Conservation (phyloP, 2,888 invertebrate species). For the Eulithis testata region DNA sequence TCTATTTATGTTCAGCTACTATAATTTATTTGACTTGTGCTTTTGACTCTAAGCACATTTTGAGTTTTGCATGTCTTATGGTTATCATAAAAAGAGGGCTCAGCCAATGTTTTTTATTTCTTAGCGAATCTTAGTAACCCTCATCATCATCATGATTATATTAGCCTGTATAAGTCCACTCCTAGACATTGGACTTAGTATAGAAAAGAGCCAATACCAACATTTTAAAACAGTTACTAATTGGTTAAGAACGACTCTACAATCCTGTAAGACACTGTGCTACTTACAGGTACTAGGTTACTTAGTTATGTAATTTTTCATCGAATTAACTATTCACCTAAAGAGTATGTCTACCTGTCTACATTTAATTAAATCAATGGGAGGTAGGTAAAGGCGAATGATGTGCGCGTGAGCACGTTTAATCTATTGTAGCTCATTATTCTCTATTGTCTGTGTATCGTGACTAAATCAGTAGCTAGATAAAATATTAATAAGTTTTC, state of each 20-base stretch:
- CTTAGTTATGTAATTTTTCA: no score
- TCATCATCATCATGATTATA: no score
- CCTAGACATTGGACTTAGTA: no score
- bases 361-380: conserved; percentile 19
- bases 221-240: no score
- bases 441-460: conserved; percentile 71
- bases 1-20: neutral
- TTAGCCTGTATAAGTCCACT: no score
- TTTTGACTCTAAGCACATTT: neutral
- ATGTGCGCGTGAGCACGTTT: conserved; percentile 72
- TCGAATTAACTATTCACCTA: neutral
- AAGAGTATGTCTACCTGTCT: neutral
- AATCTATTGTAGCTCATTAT: conserved; percentile 65
- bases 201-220: no score
- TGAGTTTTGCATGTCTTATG: neutral
- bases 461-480: conserved; percentile 65
- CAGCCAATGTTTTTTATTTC: no score
- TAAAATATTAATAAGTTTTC: conserved; percentile 69
- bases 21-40: neutral
- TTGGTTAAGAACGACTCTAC: no score
- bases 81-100: neutral
- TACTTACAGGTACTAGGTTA: no score
- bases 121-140: no score
- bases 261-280: no score
- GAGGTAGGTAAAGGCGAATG: conserved; percentile 25